Conservation (phyloP, 1,140 invertebrate genomes). For the Periplaneta americana region DNA sequence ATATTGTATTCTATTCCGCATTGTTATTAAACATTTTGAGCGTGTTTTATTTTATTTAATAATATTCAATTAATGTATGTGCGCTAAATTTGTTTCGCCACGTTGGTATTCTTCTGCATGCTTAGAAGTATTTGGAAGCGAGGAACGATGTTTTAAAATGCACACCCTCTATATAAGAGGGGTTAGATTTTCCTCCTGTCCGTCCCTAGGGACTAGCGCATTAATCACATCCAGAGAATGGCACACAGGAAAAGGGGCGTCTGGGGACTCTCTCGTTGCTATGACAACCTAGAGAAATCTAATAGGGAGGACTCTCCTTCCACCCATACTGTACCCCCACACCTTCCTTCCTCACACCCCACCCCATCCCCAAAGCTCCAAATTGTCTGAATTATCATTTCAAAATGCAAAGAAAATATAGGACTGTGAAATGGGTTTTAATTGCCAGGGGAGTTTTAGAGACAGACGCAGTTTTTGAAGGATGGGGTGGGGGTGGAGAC, state of each 20-base stretch:
- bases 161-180: neutral
- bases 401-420: slow-evolving; percentile 27
- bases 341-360: neutral
- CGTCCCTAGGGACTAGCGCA: slow-evolving; percentile 18
- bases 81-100: neutral
- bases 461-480: slow-evolving; percentile 3
- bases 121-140: neutral
- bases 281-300: slow-evolving; percentile 23
- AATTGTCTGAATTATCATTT: slow-evolving; percentile 27
- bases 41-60: neutral
- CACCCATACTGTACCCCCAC: slow-evolving; percentile 2
- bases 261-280: slow-evolving; percentile 15
- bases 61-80: neutral
- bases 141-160: neutral
- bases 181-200: slow-evolving; percentile 8
- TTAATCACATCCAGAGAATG: slow-evolving; percentile 26
- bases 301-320: slow-evolving; percentile 18
- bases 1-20: too few species aligned
- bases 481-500: neutral
- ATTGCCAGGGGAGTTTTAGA: slow-evolving; percentile 22
- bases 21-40: too few species aligned
- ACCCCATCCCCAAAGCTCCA: slow-evolving; percentile 12
- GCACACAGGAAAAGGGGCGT: slow-evolving; percentile 20
- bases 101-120: neutral
- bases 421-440: slow-evolving; percentile 26